These are phyloP conservation scores for Synergus itoensis DNA, from an alignment of 2,888 invertebrate genomes.

Conservation along the genomic window DNA sequence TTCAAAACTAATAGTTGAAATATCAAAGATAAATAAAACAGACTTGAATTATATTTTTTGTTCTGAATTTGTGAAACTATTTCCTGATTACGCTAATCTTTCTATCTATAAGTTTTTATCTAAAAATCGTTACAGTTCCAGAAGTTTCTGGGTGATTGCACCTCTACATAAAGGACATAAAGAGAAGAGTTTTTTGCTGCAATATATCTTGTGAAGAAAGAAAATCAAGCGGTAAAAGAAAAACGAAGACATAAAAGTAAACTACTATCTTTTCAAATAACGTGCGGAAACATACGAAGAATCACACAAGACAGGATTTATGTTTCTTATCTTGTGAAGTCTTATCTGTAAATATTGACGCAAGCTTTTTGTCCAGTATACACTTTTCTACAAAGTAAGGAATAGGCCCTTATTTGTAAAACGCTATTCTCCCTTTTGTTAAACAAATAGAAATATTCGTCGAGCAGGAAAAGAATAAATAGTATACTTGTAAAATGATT, in stretches of 20 bases:
- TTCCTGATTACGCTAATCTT: neutral
- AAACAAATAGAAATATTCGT: neutral
- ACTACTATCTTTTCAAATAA: conserved; percentile 6
- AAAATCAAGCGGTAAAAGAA: neutral
- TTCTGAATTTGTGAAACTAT: neutral
- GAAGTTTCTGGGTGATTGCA: neutral
- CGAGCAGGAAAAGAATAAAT: neutral
- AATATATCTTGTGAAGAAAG: neutral
- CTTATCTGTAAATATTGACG: neutral
- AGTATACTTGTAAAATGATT: neutral
- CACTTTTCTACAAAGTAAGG: neutral
- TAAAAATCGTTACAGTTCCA: neutral
- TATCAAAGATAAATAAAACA: neutral
- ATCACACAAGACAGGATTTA: conserved; percentile 3
- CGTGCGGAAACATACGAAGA: neutral
- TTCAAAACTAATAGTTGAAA: neutral
- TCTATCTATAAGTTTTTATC: neutral
- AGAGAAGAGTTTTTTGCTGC: neutral
- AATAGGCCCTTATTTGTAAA: neutral
- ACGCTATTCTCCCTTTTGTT: neutral
- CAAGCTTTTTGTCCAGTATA: neutral
- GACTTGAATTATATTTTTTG: neutral
- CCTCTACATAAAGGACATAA: neutral
- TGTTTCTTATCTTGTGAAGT: neutral
- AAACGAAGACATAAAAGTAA: neutral